Base-by-base conservation (phyloP, 2,113 vertebrate species). In the Strix uralensis region DNA sequence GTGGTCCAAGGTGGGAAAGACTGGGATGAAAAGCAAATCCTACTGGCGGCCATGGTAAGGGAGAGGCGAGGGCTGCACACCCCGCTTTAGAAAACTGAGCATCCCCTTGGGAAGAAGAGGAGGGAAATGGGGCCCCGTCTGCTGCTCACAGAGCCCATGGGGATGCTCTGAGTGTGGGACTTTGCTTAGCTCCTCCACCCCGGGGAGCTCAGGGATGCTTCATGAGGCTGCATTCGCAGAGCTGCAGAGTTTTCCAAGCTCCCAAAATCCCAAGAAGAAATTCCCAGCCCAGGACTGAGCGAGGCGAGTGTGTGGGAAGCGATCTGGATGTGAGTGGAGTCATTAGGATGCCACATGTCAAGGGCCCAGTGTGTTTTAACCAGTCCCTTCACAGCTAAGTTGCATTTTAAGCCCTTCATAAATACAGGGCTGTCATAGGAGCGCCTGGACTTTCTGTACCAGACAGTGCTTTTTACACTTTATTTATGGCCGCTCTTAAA, bases 331-430 rank as follows among this genome's bases (percentile, higher is more conserved):
- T 7, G 44, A 83, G n/a, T 0, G 0, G 51, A 81, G 91, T 10
- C 23, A 2, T 34, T 36, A 46, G 66, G 94, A 63, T 84, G 91
- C 57, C 79, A 13, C 69, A 57, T 2, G 65, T 38, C 81, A 57
- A 92, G 81, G 57, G 8, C 18, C 17, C 5, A 0, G 36, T 54
- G 73, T 63, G 86, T 87, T 96, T 95, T 74, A 89, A 51, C 14
- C 49, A 40, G 86, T 30, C 57, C 42, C 52, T 84, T 34, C 23
- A 5, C 74, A 63, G 81, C 85, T 77, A 30, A 63, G 65, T 63
- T 78, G 80, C 51, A 15, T 73, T 92, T 95, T 94, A 95, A 96
- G 80, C 95, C 91, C 42, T 95, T 62, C 88, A 81, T 94, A 95
- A 95, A 95, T 82, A 86, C 73, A 32, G 34, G 63, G 92, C 91